Percentiles rank a stretch among this genome's conserved stretches.
Conservation (phyloP, 2,888 invertebrate genomes). For the Campaea margaritaria region DNA sequence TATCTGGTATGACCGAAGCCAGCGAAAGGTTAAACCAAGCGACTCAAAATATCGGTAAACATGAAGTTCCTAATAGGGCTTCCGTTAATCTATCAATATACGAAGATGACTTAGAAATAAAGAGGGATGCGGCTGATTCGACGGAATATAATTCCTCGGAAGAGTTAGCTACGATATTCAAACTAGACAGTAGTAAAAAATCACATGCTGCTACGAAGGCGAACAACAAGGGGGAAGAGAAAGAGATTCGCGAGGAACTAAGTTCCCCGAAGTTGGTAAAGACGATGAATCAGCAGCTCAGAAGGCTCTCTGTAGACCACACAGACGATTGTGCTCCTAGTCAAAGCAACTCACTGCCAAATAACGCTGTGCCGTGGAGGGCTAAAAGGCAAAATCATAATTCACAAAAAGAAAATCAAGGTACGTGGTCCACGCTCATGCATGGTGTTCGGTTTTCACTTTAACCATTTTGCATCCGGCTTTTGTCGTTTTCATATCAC, state of each 20-base stretch:
- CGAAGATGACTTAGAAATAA: conserved; percentile 75
- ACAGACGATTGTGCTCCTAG: conserved; percentile 72
- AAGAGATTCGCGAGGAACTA: conserved; percentile 66
- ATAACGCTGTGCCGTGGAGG: conserved; percentile 80
- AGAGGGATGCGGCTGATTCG: conserved; percentile 72
- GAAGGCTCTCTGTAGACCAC: conserved; percentile 74
- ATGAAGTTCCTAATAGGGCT: conserved; percentile 62
- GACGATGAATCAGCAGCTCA: conserved; percentile 75
- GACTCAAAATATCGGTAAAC: conserved; percentile 55
- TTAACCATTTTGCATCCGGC: conserved; percentile 76
- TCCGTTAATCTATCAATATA: conserved; percentile 76
- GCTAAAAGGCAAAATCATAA: conserved; percentile 74
- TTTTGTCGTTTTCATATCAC: conserved; percentile 52
- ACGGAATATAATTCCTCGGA: conserved; percentile 88
- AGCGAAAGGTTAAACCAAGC: conserved; percentile 67
- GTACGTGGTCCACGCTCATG: conserved; percentile 79
- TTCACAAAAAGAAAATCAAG: conserved; percentile 81
- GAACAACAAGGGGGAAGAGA: conserved; percentile 52
- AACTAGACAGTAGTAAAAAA: conserved; percentile 65
- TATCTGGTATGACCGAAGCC: conserved; percentile 64
- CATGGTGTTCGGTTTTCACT: conserved; percentile 79
- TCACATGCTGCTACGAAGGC: conserved; percentile 46
- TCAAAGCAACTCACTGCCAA: conserved; percentile 79
- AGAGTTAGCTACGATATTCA: conserved; percentile 87
- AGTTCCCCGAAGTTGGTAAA: conserved; percentile 81